A percentile compares a stretch with the other conserved stretches of the same genome.
These are phyloP conservation scores for Xylota sylvarum DNA, from an alignment of 2,888 invertebrate species.

Conservation along the genomic window DNA sequence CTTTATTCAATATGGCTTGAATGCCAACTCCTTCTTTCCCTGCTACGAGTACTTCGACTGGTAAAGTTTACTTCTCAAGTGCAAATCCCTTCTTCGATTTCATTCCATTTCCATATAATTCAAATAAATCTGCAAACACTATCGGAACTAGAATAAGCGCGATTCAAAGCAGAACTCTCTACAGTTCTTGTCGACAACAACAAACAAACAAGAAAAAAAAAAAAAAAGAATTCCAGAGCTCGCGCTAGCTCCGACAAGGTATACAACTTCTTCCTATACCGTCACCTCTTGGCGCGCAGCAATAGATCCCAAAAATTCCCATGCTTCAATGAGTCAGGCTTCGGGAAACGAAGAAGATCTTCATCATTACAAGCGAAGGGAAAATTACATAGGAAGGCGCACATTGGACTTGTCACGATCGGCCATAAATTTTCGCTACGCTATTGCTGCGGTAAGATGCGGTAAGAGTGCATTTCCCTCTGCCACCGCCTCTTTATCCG, in stretches of 20 bases:
- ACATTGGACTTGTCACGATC: slow-evolving; percentile 79
- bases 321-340: slow-evolving; percentile 69
- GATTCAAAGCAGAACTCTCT: slow-evolving; percentile 29
- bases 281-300: slow-evolving; percentile 56
- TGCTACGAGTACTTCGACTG: background rate
- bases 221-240: slow-evolving; percentile 7
- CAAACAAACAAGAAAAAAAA: background rate
- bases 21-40: too few species aligned
- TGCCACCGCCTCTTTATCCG: slow-evolving; percentile 19
- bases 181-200: slow-evolving; percentile 40
- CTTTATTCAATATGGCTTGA: too few species aligned
- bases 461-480: slow-evolving; percentile 50
- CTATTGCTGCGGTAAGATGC: slow-evolving; percentile 51
- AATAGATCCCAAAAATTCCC: slow-evolving; percentile 73
- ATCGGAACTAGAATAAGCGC: slow-evolving; percentile 38
- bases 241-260: background rate
- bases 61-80: slow-evolving; percentile 12
- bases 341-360: slow-evolving; percentile 71
- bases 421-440: slow-evolving; percentile 78
- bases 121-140: slow-evolving; percentile 48
- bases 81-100: background rate
- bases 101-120: slow-evolving; percentile 11
- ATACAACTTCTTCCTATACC: background rate
- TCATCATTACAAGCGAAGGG: slow-evolving; percentile 76
- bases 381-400: slow-evolving; percentile 79